Percentiles rank a stretch among this genome's conserved stretches.
Conservation (phyloP, 30 jellyfish, hydroid and myxozoan species). For the Hydractinia echinata region DNA sequence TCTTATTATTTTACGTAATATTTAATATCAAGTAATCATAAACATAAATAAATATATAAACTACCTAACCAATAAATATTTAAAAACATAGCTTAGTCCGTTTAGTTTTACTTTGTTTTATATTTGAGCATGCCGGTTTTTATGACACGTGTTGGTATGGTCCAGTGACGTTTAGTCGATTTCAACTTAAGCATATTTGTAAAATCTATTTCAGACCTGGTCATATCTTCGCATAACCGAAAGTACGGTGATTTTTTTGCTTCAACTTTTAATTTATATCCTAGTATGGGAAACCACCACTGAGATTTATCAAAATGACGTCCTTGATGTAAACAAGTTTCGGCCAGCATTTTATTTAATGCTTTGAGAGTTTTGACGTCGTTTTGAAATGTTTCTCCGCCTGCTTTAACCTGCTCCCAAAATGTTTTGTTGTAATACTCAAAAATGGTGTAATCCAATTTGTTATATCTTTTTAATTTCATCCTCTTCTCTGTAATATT, state of each 20-base stretch:
- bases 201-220: conserved; percentile 8
- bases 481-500: not conserved
- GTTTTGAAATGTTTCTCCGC: conserved; percentile 23
- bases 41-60: no score
- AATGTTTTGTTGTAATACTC: conserved; percentile 12
- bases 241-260: conserved; percentile 6
- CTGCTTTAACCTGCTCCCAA: conserved; percentile 26
- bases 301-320: conserved; percentile 23
- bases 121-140: not conserved
- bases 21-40: no score
- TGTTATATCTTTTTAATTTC: conserved; percentile 21
- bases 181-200: not conserved
- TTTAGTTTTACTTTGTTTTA: no score
- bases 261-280: conserved; percentile 8
- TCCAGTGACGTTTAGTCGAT: not conserved
- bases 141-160: not conserved
- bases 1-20: no score
- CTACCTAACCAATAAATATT: no score
- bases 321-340: conserved; percentile 7
- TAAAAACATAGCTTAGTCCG: no score
- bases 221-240: conserved; percentile 3
- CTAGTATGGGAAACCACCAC: conserved; percentile 24
- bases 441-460: conserved; percentile 18
- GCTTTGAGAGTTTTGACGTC: conserved; percentile 12
- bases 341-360: not conserved